Evolutionary conservation across 2,797 vertebrate genomes (phyloP), one percentile per base, ranked within the genome.

Genomic region (Labroides dimidiatus): DNA sequence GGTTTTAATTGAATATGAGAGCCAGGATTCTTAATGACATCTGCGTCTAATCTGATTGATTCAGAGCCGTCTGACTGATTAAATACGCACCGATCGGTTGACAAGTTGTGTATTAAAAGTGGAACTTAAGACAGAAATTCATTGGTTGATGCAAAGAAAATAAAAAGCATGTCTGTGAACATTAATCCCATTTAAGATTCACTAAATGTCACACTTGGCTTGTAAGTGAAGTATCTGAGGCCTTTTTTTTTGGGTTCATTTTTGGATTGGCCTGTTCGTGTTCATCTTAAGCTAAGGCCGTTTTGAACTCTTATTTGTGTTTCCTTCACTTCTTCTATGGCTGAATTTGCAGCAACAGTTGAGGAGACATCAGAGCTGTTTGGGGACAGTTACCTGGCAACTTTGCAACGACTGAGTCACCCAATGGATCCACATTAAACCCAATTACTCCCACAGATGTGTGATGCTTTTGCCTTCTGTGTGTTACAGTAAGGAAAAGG

Each of bases 11-110:
- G 41, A 44, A 42, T 0, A 45, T 5, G 55, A 36, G 39, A 15
- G 64, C 27, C 13, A 14, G 42, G 57, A 17, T 36, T 15, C 24
- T 73, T 73, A 73, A 69, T 57, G 65, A 64, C 4, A 51, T 24
- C 54, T 16, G 4, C 4, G 37, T 47, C 73, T 36, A 23, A 65
- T 30, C 6, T 61, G 64, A 84, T 8, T 48, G 77, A 78, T 27
- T 45, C 0, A 10, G 9, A 4, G 27, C 10, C 11, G 45, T 59
- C 37, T 81, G 72, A 81, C 54, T 57, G 60, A 81, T 78, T 21
- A 54, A 10, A 61, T 8, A 10, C 44, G 58, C 4, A 27, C 2
- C 39, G 19, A 16, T 17, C 19, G 49, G 24, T 19, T 66, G 24
- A 54, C 48, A 9, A 9, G 19, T 23, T 51, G 21, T 23, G 16